Base-by-base conservation (phyloP, 2,888 invertebrate genomes). In the Prosopocoilus inquinatus region DNA sequence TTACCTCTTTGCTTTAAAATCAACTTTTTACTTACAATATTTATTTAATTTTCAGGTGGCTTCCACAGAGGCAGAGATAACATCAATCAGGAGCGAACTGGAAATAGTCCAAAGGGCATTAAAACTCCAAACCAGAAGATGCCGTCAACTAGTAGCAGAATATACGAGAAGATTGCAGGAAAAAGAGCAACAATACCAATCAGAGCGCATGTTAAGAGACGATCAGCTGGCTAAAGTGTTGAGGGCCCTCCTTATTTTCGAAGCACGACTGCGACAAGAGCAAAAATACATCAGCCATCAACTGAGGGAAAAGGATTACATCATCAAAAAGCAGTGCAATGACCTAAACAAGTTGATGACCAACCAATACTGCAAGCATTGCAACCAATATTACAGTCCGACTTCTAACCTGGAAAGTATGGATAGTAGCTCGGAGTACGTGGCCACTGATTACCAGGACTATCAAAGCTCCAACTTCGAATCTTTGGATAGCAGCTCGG, bases 171-270 rank as follows among this genome's bases (percentile, higher is more conserved):
- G 83, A 39, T 79, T 86, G 53, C 83, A 81, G 57, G 80, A 82
- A 39, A 82, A 84, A 53, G 84, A 86, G 66, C 81, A 81, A 53
- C 82, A 83, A 65, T 81, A 84, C 50, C 78, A 81, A 20, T 82
- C 82, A 55, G 87, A 86, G 69, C 81, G 83, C 59, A 79, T 81
- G 2, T 79, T 87, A 3, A 80, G 88, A 38, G 88, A 89, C 74
- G 84, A 85, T 69, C 89, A 90, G 69, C 80, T 90, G 20, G 84
- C 87, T 3, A 80, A 85, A 60, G 86, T 90, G 28, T 78, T 89
- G 5, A 80, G 88, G 45, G 87, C 89, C 2, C 76, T 90, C 53
- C 81, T 89, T 38, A 82, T 87, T 38, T 82, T 90, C 47, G 89
- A 90, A 73, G 86, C 88, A 7, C 80, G 88, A 7, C 78, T 90